Base-by-base conservation (phyloP, 2,797 vertebrate genomes). In the Peromyscus aztecus region DNA sequence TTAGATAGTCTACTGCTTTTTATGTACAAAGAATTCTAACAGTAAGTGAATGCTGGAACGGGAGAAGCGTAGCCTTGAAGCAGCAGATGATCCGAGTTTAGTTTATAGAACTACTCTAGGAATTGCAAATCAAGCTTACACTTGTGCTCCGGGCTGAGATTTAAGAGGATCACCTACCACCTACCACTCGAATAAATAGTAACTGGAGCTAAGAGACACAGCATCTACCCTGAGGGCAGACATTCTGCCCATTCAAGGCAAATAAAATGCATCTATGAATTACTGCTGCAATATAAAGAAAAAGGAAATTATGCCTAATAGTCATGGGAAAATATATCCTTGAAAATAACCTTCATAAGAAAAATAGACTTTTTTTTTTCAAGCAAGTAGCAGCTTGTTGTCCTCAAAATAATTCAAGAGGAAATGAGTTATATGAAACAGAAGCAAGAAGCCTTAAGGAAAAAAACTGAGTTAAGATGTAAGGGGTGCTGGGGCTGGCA, bases 61-160 rank as follows among this genome's bases (percentile, higher is more conserved):
- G 59, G 77, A 95, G 77, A 86, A 75, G 63, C 63, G 88, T 89
- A 86, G 90, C 78, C n/a, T 23, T 90, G 90, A 95, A 96, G 88
- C 71, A 55, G 95, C 92, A 97, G 88, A 97, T 94, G 88, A 97
- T 95, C 88, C 46, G 57, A 95, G 49, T 83, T 95, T 90, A 89
- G 89, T 97, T 97, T 97, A 92, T 85, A 95, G 97, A 92, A 97
- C 88, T 93, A 92, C 85, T 90, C 92, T 65, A 92, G 29, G 49
- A 96, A 98, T 98, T 97, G 92, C 94, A 97, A 97, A 97, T 98
- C 89, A 95, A 96, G 90, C 63, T 92, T 78, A 83, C 49, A 90
- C 49, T 83, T 88, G 86, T 76, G 89, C 96, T 95, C 84, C 73
- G 71, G 96, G 91, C 95, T 94, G 89, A 95, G 61, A 95, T 95